Percentiles rank a stretch among this genome's conserved stretches.
These are phyloP conservation scores for Pachycephala philippinensis DNA, from an alignment of 2,113 vertebrate species.

Conservation along the genomic window DNA sequence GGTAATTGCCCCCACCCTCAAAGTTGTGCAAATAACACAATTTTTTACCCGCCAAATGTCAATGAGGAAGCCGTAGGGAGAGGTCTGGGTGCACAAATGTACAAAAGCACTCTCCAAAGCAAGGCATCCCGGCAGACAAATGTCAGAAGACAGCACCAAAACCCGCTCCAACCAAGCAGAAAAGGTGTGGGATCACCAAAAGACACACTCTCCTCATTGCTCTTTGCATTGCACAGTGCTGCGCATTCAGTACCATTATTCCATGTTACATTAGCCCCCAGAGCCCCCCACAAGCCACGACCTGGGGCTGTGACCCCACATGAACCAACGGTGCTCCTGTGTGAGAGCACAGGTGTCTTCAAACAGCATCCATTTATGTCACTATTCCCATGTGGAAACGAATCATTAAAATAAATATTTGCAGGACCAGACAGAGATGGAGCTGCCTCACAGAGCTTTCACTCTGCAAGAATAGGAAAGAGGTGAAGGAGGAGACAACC, in stretches of 20 bases:
- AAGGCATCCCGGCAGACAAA: conserved; percentile 63
- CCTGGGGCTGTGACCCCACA: rapidly evolving
- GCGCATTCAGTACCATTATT: not conserved
- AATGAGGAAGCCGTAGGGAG: conserved; percentile 21
- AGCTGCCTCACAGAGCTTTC: not conserved
- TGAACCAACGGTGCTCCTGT: not conserved
- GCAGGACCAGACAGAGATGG: not conserved
- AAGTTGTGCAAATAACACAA: conserved; percentile 68
- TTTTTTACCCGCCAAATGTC: conserved; percentile 50
- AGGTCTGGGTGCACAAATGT: not conserved
- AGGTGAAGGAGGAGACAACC: not conserved
- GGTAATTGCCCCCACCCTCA: conserved; percentile 59
- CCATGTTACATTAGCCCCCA: not conserved
- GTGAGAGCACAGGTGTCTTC: not conserved
- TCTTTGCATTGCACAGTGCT: not conserved
- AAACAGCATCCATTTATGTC: not conserved
- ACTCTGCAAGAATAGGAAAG: not conserved
- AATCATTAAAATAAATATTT: conserved; percentile 19
- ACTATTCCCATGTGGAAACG: not conserved
- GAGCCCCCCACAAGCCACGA: not conserved
- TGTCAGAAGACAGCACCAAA: conserved; percentile 52
- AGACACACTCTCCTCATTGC: not conserved
- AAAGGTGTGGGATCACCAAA: not conserved
- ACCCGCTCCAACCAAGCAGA: not conserved
- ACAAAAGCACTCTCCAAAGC: conserved; percentile 53